Conservation (phyloP, 2,797 vertebrate species). For the Enteromius treurensis region DNA sequence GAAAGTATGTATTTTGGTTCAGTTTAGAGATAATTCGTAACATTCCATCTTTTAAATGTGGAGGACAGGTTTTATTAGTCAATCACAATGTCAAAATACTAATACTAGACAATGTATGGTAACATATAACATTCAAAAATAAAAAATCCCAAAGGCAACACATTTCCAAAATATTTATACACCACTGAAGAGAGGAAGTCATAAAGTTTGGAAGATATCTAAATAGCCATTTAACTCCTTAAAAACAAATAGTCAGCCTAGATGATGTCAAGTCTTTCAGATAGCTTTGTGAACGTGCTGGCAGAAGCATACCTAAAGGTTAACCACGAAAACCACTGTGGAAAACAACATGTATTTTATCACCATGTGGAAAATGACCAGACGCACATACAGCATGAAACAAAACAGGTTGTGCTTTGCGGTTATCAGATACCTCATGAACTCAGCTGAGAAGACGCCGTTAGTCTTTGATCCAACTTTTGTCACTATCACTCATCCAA, state of each 20-base stretch:
- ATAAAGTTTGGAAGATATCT: not conserved
- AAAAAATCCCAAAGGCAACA: not conserved
- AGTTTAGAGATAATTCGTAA: not conserved
- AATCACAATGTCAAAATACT: not conserved
- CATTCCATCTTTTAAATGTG: not conserved
- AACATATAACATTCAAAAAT: not conserved
- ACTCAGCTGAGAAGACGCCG: not conserved
- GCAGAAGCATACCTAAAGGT: conserved; percentile 57
- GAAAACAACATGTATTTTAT: conserved; percentile 29
- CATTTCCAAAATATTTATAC: not conserved
- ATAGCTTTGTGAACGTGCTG: conserved; percentile 48
- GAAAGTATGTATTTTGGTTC: not conserved
- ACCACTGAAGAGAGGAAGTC: not conserved
- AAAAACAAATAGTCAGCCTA: not conserved
- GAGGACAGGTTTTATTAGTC: not conserved
- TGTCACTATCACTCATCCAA: conserved; percentile 35
- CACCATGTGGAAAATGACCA: conserved; percentile 37
- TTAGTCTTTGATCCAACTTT: conserved; percentile 9
- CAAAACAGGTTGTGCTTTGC: conserved; percentile 31
- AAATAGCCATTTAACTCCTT: not conserved
- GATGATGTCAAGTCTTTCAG: not conserved
- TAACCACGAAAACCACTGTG: conserved; percentile 58
- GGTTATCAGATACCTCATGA: conserved; percentile 41
- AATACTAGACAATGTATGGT: not conserved
- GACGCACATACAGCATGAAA: conserved; percentile 14